These are phyloP conservation scores for Rhagologus leucostigma DNA, from an alignment of 2,113 vertebrate species.

Conservation along the genomic window DNA sequence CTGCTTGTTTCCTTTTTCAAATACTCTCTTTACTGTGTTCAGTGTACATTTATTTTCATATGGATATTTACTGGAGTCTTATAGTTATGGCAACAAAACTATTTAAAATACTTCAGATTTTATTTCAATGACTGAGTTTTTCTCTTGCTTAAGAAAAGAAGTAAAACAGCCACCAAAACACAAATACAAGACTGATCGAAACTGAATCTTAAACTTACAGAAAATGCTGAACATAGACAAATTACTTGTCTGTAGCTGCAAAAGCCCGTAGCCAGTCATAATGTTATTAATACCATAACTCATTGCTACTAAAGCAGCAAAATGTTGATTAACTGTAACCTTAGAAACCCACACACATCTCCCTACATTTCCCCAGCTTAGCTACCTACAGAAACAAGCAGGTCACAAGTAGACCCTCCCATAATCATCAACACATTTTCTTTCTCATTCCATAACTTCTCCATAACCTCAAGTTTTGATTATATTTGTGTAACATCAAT, in stretches of 20 bases:
- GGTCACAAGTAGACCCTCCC: not conserved
- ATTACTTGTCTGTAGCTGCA: not conserved
- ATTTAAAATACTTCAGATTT: not conserved
- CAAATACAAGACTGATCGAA: not conserved
- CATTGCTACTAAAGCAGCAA: not conserved
- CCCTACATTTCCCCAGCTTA: not conserved
- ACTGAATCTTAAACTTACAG: not conserved
- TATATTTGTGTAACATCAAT: not conserved
- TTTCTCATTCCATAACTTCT: not conserved
- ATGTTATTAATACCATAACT: not conserved
- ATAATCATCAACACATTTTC: not conserved
- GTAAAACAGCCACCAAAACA: not conserved
- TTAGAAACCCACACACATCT: conserved; percentile 29
- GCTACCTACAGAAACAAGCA: not conserved
- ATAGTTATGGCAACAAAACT: not conserved
- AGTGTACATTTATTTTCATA: not conserved
- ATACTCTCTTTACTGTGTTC: not conserved
- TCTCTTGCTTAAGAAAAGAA: not conserved
- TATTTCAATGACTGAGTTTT: not conserved
- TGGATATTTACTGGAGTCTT: not conserved
- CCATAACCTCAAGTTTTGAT: not conserved
- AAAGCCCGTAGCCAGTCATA: not conserved
- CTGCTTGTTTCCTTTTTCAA: not conserved
- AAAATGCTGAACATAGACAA: not conserved
- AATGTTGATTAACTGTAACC: not conserved